phyloP scores from a whole-genome alignment of 2,113 vertebrate genomes.

The Leucopsar rothschildi region DNA sequence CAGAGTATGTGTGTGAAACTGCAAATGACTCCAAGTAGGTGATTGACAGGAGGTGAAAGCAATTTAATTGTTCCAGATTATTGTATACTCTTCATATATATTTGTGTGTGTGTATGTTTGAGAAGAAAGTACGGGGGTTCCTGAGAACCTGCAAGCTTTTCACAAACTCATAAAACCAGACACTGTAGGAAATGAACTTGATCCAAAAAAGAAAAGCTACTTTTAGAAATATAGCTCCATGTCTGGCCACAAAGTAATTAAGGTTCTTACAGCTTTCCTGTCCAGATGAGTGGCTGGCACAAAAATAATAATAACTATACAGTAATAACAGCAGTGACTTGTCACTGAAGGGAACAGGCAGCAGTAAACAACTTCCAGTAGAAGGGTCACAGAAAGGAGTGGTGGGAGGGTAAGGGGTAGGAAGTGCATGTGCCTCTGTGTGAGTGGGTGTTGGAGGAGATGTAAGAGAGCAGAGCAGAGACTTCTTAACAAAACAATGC shows the following conservation, averaged over 20 bases:
- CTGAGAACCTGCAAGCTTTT: constrained; percentile 26
- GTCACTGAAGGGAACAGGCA: constrained; percentile 30
- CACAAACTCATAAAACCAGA: constrained; percentile 52
- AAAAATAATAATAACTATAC: constrained; percentile 57
- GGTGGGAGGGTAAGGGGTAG: not conserved
- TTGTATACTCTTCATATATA: not conserved
- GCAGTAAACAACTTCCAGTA: constrained; percentile 28
- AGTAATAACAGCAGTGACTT: constrained; percentile 53
- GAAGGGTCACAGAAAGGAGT: not conserved
- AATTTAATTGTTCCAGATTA: constrained; percentile 1
- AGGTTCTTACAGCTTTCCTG: constrained; percentile 61
- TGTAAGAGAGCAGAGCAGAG: not conserved
- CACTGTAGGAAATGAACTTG: constrained; percentile 50
- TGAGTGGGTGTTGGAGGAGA: not conserved
- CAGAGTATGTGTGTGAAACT: not conserved
- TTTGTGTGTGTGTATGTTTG: not conserved
- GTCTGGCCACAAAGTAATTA: constrained; percentile 67
- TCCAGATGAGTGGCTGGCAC: constrained; percentile 59
- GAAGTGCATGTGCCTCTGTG: not conserved
- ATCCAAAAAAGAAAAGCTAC: constrained; percentile 64
- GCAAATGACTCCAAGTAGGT: not conserved
- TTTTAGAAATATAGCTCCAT: constrained; percentile 49
- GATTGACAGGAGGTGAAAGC: not conserved
- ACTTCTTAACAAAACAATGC: not conserved
- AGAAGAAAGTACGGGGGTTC: not conserved